These are phyloP conservation scores for Mactromeris polynyma DNA, from an alignment of 2,888 invertebrate genomes.

Conservation along the genomic window DNA sequence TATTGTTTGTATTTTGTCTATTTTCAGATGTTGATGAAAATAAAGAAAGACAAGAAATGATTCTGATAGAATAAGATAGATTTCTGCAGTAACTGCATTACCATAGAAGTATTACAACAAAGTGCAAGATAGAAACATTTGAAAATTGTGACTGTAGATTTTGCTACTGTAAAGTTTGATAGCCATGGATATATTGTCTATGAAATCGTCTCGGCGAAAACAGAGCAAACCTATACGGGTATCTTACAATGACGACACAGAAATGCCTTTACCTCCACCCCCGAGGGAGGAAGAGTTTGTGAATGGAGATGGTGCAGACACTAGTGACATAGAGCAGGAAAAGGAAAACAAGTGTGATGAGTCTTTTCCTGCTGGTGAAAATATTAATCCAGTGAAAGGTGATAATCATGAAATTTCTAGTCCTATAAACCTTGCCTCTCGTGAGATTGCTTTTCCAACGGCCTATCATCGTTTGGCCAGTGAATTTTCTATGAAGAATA, in stretches of 20 bases:
- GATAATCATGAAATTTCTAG: conserved; percentile 44
- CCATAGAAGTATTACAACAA: conserved; percentile 12
- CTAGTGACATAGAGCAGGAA: conserved; percentile 68
- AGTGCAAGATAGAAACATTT: background rate
- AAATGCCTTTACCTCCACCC: conserved; percentile 66
- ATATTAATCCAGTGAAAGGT: conserved; percentile 54
- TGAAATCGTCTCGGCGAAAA: conserved; percentile 84
- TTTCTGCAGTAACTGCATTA: background rate
- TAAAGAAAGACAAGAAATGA: background rate
- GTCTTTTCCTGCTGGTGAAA: conserved; percentile 64
- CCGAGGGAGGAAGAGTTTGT: conserved; percentile 62
- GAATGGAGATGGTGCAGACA: conserved; percentile 67
- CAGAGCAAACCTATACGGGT: conserved; percentile 84
- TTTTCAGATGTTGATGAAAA: conserved; percentile 2
- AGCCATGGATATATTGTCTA: conserved; percentile 73
- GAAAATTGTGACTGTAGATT: conserved; percentile 11
- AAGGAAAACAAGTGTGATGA: conserved; percentile 73
- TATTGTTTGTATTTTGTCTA: conserved; percentile 4
- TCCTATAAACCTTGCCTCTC: conserved; percentile 64
- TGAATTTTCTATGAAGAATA: conserved; percentile 89
- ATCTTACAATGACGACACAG: conserved; percentile 72
- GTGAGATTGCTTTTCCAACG: conserved; percentile 81
- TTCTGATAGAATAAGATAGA: background rate
- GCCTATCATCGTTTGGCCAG: conserved; percentile 93
- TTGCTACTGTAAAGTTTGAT: background rate